Conservation (phyloP, 2,888 invertebrate species). For the Polietes domitor region DNA sequence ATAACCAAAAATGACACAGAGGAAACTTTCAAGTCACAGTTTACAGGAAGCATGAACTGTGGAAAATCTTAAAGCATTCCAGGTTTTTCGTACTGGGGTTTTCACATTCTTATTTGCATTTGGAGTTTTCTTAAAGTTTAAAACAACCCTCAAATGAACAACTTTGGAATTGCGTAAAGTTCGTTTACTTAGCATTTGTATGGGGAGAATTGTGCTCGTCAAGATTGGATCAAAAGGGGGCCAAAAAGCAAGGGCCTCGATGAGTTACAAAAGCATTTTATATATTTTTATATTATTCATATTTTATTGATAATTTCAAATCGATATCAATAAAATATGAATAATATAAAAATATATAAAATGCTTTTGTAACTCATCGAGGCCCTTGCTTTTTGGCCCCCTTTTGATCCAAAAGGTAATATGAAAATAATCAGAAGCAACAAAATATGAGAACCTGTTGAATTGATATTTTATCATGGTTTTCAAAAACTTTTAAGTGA, state of each 20-base stretch:
- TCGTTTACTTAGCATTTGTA: neutral
- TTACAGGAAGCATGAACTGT: neutral
- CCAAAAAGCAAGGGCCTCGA: neutral
- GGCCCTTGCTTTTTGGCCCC: neutral
- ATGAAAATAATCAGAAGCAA: no score
- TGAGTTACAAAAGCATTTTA: no score
- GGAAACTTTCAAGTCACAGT: neutral
- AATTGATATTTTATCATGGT: no score
- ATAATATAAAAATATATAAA: no score
- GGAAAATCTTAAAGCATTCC: neutral
- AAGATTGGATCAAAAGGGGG: neutral
- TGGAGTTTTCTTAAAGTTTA: constrained; percentile 2
- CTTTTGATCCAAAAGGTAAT: neutral
- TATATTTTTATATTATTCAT: no score
- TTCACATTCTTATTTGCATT: constrained; percentile 9
- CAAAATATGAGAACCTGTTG: no score
- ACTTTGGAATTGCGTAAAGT: constrained; percentile 4
- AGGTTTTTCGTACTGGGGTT: neutral
- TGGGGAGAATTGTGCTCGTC: neutral
- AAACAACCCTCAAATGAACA: constrained; percentile 14
- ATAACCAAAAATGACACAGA: neutral
- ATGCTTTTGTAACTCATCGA: neutral
- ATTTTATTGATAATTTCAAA: no score
- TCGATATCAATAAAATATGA: no score
- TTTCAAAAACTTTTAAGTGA: no score